Conservation (phyloP, 2,113 vertebrate genomes). For the Leucosticte australis region DNA sequence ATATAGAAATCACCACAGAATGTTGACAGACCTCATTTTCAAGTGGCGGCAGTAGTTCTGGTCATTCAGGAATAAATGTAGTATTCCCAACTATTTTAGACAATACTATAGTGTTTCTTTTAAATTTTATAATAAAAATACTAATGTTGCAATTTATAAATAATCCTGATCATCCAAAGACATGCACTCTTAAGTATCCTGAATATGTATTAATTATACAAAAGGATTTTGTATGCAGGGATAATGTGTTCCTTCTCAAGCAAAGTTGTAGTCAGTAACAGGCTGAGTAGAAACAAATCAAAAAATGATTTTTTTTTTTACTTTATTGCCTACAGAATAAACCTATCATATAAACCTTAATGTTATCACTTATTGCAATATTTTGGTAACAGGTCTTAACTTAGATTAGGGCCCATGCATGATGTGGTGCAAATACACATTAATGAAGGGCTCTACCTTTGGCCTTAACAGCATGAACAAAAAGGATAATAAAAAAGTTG, state of each 20-base stretch:
- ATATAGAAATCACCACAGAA: background rate
- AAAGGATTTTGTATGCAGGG: background rate
- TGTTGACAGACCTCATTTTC: background rate
- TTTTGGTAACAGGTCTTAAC: background rate
- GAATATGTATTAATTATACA: background rate
- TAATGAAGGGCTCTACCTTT: background rate
- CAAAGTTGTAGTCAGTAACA: background rate
- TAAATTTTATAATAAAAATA: background rate
- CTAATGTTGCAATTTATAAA: background rate
- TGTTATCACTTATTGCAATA: fast-evolving
- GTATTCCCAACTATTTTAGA: background rate
- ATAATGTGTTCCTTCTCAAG: background rate
- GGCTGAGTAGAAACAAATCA: background rate
- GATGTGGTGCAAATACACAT: background rate
- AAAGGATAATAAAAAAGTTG: background rate
- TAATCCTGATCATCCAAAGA: background rate
- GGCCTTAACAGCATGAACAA: background rate
- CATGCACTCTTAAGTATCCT: background rate
- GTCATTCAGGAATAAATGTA: background rate
- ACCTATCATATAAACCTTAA: background rate
- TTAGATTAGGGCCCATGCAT: too few relatives aligned
- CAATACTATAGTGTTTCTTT: background rate
- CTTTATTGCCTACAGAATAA: background rate
- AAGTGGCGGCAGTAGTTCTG: background rate
- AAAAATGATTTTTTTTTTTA: background rate